These are phyloP conservation scores for Tiliqua scincoides DNA, from an alignment of 2,113 vertebrate genomes.

Conservation along the genomic window DNA sequence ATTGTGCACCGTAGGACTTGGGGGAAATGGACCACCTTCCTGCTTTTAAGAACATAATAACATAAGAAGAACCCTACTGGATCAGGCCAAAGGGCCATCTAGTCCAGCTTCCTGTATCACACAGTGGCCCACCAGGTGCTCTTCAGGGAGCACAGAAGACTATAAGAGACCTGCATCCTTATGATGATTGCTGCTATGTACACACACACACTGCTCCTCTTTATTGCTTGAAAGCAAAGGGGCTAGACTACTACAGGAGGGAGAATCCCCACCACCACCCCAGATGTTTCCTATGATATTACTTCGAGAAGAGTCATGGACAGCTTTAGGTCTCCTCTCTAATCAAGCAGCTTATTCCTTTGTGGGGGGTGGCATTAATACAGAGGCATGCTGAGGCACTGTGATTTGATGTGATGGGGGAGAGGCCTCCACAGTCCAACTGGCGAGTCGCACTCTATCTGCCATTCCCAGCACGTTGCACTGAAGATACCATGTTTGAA, in stretches of 20 bases:
- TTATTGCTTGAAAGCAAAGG: background rate
- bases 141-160: too few relatives aligned
- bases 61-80: too few relatives aligned
- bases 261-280: background rate
- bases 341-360: slow-evolving; percentile 34
- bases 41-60: too few relatives aligned
- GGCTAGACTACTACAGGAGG: background rate
- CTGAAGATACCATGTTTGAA: slow-evolving; percentile 48
- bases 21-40: background rate
- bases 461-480: background rate
- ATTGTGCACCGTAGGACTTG: too few relatives aligned
- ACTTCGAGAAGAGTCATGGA: background rate
- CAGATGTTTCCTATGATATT: rapidly evolving
- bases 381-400: background rate
- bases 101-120: too few relatives aligned
- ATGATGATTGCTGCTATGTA: background rate
- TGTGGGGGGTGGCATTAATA: background rate
- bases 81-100: too few relatives aligned
- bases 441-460: rapidly evolving
- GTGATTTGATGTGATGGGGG: slow-evolving; percentile 21
- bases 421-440: background rate
- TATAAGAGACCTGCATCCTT: too few relatives aligned
- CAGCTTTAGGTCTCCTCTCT: slow-evolving; percentile 25
- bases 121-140: too few relatives aligned
- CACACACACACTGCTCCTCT: background rate